Conservation (phyloP, 2,888 invertebrate species). For the Griposia aprilina region DNA sequence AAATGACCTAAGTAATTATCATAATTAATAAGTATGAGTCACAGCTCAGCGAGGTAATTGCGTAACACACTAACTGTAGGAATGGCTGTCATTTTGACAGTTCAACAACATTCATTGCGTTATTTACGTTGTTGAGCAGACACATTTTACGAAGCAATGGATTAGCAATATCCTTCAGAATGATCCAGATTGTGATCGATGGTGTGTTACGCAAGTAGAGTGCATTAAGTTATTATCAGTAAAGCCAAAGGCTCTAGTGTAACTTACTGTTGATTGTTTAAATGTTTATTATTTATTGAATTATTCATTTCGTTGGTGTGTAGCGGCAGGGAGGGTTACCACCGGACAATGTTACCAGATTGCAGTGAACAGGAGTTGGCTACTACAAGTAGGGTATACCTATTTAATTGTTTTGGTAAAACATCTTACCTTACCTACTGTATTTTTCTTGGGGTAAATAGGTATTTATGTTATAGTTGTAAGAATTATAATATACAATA, state of each 20-base stretch:
- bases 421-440: not conserved
- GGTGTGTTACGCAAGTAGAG: no score
- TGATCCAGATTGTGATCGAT: no score
- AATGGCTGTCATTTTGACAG: no score
- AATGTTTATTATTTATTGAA: conserved; percentile 42
- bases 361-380: not conserved
- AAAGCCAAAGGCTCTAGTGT: conserved; percentile 40
- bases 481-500: not conserved
- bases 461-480: not conserved
- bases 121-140: no score
- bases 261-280: conserved; percentile 31
- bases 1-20: not conserved
- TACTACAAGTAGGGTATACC: not conserved
- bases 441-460: not conserved
- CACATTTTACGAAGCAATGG: no score
- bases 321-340: not conserved
- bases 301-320: not conserved
- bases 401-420: not conserved
- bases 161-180: no score
- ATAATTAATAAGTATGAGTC: not conserved
- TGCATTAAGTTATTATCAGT: not conserved
- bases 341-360: not conserved
- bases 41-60: not conserved
- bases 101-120: no score
- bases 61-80: no score